These are phyloP conservation scores for Montipora capitata DNA, from an alignment of 92 coral and sea anemone species.

Conservation along the genomic window DNA sequence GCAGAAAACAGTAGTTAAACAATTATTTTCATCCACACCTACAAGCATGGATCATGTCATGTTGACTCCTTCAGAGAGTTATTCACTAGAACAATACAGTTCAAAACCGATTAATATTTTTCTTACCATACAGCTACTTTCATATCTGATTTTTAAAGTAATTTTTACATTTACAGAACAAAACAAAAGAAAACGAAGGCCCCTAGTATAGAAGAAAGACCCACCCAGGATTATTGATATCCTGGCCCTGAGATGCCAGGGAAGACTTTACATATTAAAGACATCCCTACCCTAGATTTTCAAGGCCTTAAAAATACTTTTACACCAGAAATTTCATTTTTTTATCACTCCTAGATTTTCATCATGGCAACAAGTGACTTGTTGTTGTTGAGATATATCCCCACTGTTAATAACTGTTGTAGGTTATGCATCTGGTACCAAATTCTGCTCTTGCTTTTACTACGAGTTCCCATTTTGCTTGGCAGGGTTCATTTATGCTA, in stretches of 20 bases:
- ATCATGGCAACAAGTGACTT: background rate
- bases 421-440: background rate
- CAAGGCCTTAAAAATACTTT: conserved; percentile 32
- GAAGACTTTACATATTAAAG: conserved; percentile 38
- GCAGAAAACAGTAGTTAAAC: conserved; percentile 45
- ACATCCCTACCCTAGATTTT: conserved; percentile 32
- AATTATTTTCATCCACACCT: conserved; percentile 16
- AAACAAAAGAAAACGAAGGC: conserved; percentile 16
- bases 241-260: conserved; percentile 39
- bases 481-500: conserved; percentile 31
- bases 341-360: conserved; percentile 33
- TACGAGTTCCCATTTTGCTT: conserved; percentile 30
- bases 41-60: background rate
- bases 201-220: conserved; percentile 28
- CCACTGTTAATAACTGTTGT: conserved; percentile 4
- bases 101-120: conserved; percentile 23
- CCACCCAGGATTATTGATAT: conserved; percentile 26
- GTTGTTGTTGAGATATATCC: conserved; percentile 23
- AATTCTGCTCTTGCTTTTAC: conserved; percentile 16
- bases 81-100: conserved; percentile 31
- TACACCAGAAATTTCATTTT: conserved; percentile 32
- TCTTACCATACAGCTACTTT: conserved; percentile 32
- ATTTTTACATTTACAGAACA: conserved; percentile 23
- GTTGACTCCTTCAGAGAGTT: conserved; percentile 22
- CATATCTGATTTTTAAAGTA: conserved; percentile 34